Percentiles rank a stretch among this genome's conserved stretches.
Evolutionary conservation across 2,797 vertebrate species (phyloP).

Genomic region (Melanotaenia maccullochi): DNA sequence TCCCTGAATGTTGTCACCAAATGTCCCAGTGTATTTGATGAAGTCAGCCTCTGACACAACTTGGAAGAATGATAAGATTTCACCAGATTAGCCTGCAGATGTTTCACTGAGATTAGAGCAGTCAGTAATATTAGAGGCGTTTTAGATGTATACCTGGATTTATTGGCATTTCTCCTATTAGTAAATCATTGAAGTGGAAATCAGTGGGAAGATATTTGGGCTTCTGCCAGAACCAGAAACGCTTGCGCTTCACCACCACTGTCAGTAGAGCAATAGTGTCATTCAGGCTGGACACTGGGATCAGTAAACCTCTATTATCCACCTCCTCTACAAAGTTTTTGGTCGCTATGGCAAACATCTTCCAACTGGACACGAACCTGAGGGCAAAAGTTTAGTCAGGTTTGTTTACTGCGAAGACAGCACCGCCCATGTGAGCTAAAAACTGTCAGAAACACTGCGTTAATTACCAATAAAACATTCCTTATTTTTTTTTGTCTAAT

Average conservation of each 20-base stretch:
- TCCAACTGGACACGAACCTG: conserved; percentile 21
- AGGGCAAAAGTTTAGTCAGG: neutral
- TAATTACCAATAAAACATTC: neutral
- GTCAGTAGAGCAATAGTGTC: conserved; percentile 85
- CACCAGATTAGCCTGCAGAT: neutral
- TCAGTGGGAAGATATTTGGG: conserved; percentile 88
- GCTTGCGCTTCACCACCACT: conserved; percentile 88
- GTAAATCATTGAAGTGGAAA: conserved; percentile 87
- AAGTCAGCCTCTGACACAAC: conserved; percentile 88
- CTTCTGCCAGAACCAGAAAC: conserved; percentile 91
- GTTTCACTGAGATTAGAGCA: neutral
- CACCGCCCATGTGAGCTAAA: neutral
- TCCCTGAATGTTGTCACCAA: conserved; percentile 78
- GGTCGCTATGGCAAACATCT: conserved; percentile 94
- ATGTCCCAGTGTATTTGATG: conserved; percentile 87
- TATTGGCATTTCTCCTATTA: conserved; percentile 82
- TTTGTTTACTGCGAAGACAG: neutral
- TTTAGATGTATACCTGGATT: conserved; percentile 83
- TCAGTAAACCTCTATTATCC: conserved; percentile 85
- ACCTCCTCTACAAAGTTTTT: conserved; percentile 90
- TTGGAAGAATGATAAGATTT: conserved; percentile 54
- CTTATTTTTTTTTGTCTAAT: neutral
- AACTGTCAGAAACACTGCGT: neutral
- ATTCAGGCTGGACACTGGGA: conserved; percentile 87
- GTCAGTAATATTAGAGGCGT: too few species aligned